Evolutionary conservation across 2,113 vertebrate species (phyloP).

Genomic region (Hystrix cristata): DNA sequence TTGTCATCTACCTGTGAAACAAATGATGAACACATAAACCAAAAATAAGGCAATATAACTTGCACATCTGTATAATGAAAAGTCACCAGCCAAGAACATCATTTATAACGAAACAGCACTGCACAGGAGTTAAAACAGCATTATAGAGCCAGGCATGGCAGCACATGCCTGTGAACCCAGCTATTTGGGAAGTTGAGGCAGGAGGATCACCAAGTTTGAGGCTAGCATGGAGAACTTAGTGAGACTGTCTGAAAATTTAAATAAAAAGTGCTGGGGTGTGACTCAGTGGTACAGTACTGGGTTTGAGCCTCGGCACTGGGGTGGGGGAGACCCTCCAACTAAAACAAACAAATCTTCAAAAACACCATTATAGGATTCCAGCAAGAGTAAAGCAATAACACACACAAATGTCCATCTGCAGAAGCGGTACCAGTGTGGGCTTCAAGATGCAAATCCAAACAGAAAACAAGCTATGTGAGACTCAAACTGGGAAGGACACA

Average conservation of each 20-base stretch:
- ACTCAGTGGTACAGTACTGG: too few species aligned
- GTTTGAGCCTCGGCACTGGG: too few species aligned
- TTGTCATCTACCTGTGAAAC: constrained; percentile 87
- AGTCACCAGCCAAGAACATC: not conserved
- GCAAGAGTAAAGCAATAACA: not conserved
- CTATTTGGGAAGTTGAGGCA: not conserved
- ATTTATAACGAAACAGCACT: not conserved
- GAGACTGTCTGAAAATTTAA: not conserved
- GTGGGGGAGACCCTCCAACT: not conserved
- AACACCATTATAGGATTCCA: not conserved
- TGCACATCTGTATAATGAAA: not conserved
- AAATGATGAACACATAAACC: not conserved
- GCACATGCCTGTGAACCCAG: not conserved
- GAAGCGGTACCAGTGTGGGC: not conserved
- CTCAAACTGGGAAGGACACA: not conserved
- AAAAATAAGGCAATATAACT: not conserved
- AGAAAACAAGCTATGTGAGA: not conserved
- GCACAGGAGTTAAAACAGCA: not conserved
- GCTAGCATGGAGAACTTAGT: not conserved
- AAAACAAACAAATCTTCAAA: not conserved
- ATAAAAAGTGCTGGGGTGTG: too few species aligned
- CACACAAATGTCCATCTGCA: not conserved
- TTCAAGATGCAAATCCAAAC: not conserved
- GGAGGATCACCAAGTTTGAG: not conserved
- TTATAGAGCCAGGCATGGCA: not conserved